These are phyloP conservation scores for Festucalex cinctus DNA, from an alignment of 2,113 vertebrate genomes.

Conservation along the genomic window DNA sequence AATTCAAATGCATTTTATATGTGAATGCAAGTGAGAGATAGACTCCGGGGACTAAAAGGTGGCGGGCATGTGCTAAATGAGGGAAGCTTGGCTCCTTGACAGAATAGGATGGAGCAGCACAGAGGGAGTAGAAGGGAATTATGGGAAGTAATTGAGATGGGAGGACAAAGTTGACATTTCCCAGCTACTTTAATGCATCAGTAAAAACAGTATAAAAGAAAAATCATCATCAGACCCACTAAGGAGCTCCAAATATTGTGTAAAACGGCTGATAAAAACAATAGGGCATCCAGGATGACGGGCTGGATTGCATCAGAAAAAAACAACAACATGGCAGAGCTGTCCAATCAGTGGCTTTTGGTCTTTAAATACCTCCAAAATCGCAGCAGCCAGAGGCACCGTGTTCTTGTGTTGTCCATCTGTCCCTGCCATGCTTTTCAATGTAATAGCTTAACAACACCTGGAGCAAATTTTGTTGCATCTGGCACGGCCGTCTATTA, in stretches of 20 bases:
- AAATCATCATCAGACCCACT: conserved; percentile 26
- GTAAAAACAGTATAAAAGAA: conserved; percentile 29
- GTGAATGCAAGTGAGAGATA: conserved; percentile 52
- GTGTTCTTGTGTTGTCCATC: background rate
- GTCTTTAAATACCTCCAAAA: conserved; percentile 12
- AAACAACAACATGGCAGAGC: conserved; percentile 29
- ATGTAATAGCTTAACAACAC: background rate
- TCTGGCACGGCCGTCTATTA: background rate
- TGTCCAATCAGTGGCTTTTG: conserved; percentile 12
- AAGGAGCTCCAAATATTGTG: conserved; percentile 14
- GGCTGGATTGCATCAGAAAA: conserved; percentile 34
- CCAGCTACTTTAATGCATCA: conserved; percentile 57
- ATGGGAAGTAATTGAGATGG: conserved; percentile 40
- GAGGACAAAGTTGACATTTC: conserved; percentile 33
- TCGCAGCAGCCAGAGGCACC: background rate
- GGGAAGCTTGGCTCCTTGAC: conserved; percentile 39
- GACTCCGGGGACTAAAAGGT: conserved; percentile 46
- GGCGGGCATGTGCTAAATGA: conserved; percentile 46
- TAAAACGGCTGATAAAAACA: conserved; percentile 13
- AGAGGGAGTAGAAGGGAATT: conserved; percentile 49
- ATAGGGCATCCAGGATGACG: conserved; percentile 16
- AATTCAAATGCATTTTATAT: conserved; percentile 51
- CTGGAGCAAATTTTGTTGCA: background rate
- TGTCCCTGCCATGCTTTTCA: background rate
- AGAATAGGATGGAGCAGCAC: conserved; percentile 51